A percentile compares a stretch with the other conserved stretches of the same genome.
These are phyloP conservation scores for Crocallis elinguaria DNA, from an alignment of 2,888 invertebrate species.

Conservation along the genomic window DNA sequence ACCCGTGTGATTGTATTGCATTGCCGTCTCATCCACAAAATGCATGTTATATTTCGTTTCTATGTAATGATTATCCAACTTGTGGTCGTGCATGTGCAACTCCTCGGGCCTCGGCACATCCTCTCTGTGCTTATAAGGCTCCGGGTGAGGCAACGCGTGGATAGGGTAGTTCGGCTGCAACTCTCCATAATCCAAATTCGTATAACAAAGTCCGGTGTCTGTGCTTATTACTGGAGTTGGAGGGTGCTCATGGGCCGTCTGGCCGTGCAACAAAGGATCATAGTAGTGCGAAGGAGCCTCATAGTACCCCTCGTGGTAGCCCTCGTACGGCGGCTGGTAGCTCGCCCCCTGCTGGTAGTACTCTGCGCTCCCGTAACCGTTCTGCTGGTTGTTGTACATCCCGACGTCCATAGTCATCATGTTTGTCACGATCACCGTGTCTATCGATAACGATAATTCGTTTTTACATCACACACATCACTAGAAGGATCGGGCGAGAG, in stretches of 20 bases:
- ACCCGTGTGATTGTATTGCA: constrained; percentile 72
- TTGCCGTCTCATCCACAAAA: constrained; percentile 72
- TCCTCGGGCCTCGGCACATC: constrained; percentile 84
- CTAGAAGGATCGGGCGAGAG: constrained; percentile 49
- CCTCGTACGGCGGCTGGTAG: constrained; percentile 75
- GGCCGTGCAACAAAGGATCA: constrained; percentile 74
- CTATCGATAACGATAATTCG: constrained; percentile 62
- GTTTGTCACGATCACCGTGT: constrained; percentile 69
- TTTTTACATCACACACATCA: constrained; percentile 76
- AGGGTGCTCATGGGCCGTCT: constrained; percentile 73
- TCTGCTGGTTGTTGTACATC: constrained; percentile 89
- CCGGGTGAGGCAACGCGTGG: constrained; percentile 82
- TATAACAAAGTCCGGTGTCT: constrained; percentile 94
- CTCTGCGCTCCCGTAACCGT: constrained; percentile 78
- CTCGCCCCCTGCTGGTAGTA: constrained; percentile 80
- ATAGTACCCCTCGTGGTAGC: constrained; percentile 78
- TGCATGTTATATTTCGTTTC: constrained; percentile 83
- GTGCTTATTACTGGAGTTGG: constrained; percentile 90
- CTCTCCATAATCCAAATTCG: constrained; percentile 92
- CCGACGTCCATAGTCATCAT: constrained; percentile 94
- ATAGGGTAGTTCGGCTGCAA: constrained; percentile 79
- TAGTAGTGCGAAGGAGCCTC: constrained; percentile 81
- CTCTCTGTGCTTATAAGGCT: constrained; percentile 79
- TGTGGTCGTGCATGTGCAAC: constrained; percentile 74
- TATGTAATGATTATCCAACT: constrained; percentile 78